Percentiles rank a stretch among this genome's conserved stretches.
phyloP scores from a whole-genome alignment of 1,140 invertebrate genomes.

The Melitaea cinxia region DNA sequence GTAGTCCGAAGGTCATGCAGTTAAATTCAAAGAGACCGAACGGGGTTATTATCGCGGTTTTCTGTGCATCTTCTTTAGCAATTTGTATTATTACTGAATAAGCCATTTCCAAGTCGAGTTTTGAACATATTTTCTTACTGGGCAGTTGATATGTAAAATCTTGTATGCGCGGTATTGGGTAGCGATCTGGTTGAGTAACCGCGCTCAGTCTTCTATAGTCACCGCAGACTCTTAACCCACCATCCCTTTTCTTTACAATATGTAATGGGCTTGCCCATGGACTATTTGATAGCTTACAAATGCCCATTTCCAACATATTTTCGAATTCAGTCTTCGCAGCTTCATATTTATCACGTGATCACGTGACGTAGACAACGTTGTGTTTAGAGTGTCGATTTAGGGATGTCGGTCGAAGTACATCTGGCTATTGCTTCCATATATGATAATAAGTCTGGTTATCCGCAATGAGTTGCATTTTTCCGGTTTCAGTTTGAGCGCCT shows the following conservation, averaged over 20 bases:
- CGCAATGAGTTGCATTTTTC: not conserved
- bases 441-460: too few species aligned
- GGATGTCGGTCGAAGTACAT: too few species aligned
- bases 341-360: constrained; percentile 3
- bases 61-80: not conserved
- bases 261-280: constrained; percentile 33
- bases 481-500: not conserved
- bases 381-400: not conserved
- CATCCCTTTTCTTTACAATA: constrained; percentile 26
- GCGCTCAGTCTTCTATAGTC: constrained; percentile 27
- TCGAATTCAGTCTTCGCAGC: constrained; percentile 28
- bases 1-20: not conserved
- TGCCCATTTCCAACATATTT: constrained; percentile 29
- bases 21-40: constrained; percentile 9
- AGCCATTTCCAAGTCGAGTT: not conserved
- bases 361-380: too few species aligned
- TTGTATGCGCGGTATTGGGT: constrained; percentile 23
- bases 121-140: not conserved
- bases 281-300: constrained; percentile 31
- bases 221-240: constrained; percentile 23
- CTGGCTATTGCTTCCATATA: too few species aligned
- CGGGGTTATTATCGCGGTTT: not conserved
- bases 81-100: constrained; percentile 1
- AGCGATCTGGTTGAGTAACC: constrained; percentile 28
- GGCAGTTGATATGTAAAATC: constrained; percentile 21